Evolutionary conservation across 1,140 invertebrate species (phyloP).

Genomic region (Helicoverpa armigera): DNA sequence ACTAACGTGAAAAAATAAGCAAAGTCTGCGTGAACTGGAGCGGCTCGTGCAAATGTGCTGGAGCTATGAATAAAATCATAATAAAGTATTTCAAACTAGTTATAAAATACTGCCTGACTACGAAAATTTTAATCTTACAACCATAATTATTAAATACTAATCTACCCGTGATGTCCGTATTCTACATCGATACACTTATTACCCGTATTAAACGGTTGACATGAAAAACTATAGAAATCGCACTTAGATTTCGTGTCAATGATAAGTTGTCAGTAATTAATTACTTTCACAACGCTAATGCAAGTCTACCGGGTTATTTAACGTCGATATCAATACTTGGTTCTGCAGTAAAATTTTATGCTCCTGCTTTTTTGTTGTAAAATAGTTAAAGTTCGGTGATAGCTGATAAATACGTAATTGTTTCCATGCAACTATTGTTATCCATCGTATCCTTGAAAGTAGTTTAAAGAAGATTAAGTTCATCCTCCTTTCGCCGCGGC

Average conservation of each 20-base stretch:
- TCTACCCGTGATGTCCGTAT: not conserved
- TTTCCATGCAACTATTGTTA: slow-evolving; percentile 29
- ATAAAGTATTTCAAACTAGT: slow-evolving; percentile 25
- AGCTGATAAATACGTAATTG: not conserved
- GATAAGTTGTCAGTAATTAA: slow-evolving; percentile 39
- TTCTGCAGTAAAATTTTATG: not conserved
- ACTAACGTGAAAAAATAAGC: slow-evolving; percentile 32
- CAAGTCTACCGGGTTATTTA: slow-evolving; percentile 22
- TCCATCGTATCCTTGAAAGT: slow-evolving; percentile 47
- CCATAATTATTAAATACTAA: not conserved
- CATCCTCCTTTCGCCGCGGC: slow-evolving; percentile 66
- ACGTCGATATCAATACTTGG: not conserved
- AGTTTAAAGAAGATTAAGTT: slow-evolving; percentile 55
- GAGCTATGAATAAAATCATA: slow-evolving; percentile 48
- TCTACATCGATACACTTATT: not conserved
- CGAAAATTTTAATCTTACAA: not conserved
- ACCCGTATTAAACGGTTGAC: not conserved
- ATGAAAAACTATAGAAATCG: slow-evolving; percentile 30
- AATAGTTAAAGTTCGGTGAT: slow-evolving; percentile 12
- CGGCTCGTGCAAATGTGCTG: slow-evolving; percentile 39
- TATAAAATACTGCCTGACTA: not conserved
- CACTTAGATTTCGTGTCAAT: slow-evolving; percentile 35
- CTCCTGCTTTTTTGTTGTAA: not conserved
- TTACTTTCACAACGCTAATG: slow-evolving; percentile 29
- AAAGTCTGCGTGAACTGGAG: slow-evolving; percentile 52